phyloP scores from a whole-genome alignment of 2,797 vertebrate species.

The Acipenser transmontanus region DNA sequence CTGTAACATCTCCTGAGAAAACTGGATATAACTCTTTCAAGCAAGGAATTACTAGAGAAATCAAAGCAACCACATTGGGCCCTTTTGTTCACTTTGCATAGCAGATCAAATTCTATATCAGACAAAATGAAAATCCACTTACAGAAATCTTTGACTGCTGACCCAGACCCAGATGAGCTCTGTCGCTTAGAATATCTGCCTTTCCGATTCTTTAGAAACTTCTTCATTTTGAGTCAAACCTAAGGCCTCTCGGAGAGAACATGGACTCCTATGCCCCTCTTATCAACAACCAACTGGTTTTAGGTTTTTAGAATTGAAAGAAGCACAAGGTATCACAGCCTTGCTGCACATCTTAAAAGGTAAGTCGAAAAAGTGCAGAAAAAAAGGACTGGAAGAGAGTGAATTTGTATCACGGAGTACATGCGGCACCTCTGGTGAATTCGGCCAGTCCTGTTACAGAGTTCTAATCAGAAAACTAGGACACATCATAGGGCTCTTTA shows the following conservation, averaged over 20 bases:
- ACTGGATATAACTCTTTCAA: conserved; percentile 20
- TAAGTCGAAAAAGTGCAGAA: neutral
- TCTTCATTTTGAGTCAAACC: conserved; percentile 48
- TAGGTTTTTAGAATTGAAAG: neutral
- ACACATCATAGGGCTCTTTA: conserved; percentile 62
- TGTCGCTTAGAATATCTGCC: conserved; percentile 57
- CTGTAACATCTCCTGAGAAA: conserved; percentile 18
- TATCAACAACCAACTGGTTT: conserved; percentile 3
- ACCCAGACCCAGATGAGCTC: conserved; percentile 46
- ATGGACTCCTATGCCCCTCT: neutral
- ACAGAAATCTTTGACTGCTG: conserved; percentile 70
- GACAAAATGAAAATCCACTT: conserved; percentile 49
- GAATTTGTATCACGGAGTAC: conserved; percentile 47
- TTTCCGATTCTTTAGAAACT: conserved; percentile 53
- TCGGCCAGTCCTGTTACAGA: conserved; percentile 50
- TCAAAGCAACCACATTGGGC: rapidly evolving
- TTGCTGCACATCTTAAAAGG: conserved; percentile 13
- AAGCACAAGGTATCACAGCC: conserved; percentile 16
- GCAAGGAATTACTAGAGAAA: conserved; percentile 1
- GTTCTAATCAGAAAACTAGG: conserved; percentile 71
- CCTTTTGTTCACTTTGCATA: conserved; percentile 18
- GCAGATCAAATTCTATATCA: conserved; percentile 22
- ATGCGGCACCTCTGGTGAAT: conserved; percentile 51
- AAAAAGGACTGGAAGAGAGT: conserved; percentile 25
- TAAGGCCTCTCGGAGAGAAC: conserved; percentile 13